phyloP scores from a whole-genome alignment of 2,888 invertebrate genomes.

The Diogma glabrata region DNA sequence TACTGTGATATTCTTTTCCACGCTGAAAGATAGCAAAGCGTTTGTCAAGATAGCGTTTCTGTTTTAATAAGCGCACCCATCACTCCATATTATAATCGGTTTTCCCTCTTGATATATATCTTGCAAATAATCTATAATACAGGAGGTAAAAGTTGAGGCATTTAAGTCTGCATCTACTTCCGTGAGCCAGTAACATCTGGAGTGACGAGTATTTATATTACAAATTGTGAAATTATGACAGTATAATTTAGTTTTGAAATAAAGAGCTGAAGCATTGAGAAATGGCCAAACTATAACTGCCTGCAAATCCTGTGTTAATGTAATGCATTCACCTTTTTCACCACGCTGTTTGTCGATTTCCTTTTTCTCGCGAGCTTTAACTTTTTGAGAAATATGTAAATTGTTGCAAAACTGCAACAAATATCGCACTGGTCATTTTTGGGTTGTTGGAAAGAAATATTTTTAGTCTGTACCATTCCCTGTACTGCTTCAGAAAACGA shows the following conservation, averaged over 20 bases:
- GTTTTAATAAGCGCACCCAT: not conserved
- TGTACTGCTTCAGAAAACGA: no score
- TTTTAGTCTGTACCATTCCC: no score
- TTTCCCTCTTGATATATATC: slow-evolving; percentile 3
- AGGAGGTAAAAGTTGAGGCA: slow-evolving; percentile 13
- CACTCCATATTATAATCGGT: slow-evolving; percentile 2
- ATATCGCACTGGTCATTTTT: not conserved
- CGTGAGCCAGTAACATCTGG: slow-evolving; percentile 11
- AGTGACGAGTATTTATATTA: slow-evolving; percentile 12
- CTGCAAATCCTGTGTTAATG: slow-evolving; percentile 12
- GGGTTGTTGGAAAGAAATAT: not conserved
- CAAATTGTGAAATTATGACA: slow-evolving; percentile 14
- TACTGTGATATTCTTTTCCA: no score
- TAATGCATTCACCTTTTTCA: not conserved
- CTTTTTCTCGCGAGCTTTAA: no score
- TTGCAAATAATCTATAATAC: slow-evolving; percentile 5
- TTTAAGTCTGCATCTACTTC: slow-evolving; percentile 13
- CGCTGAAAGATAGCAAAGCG: not conserved
- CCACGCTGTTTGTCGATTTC: not conserved
- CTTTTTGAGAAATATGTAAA: no score
- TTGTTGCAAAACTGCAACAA: not conserved
- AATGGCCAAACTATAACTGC: slow-evolving; percentile 15
- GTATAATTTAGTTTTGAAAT: slow-evolving; percentile 14
- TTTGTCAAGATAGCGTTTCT: not conserved
- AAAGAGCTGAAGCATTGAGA: slow-evolving; percentile 12